Percentiles rank a stretch among this genome's conserved stretches.
Evolutionary conservation across 2,797 vertebrate species (phyloP).

Genomic region (Morus bassanus): DNA sequence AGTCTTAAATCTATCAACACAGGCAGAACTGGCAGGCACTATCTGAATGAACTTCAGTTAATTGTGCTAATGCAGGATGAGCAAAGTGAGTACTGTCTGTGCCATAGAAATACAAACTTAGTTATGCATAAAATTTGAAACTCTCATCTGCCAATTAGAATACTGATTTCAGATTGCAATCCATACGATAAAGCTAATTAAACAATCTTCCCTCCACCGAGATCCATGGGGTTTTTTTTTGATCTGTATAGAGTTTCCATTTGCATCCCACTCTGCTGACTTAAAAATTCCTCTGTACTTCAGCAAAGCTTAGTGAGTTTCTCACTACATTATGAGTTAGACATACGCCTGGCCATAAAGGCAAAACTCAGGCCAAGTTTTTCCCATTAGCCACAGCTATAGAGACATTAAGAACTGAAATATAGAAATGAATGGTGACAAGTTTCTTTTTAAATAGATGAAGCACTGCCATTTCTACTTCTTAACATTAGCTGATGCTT

Average conservation of each 20-base stretch:
- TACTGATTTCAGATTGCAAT: not conserved
- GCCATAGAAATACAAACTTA: not conserved
- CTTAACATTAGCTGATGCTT: not conserved
- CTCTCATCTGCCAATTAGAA: not conserved
- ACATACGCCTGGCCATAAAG: not conserved
- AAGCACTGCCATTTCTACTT: not conserved
- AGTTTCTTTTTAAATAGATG: not conserved
- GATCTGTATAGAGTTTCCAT: not conserved
- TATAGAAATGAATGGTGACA: not conserved
- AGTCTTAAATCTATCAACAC: not conserved
- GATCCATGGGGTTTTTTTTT: not conserved
- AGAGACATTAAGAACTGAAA: not conserved
- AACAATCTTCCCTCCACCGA: not conserved
- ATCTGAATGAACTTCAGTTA: not conserved
- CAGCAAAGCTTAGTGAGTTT: not conserved
- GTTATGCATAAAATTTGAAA: not conserved
- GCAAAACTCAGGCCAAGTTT: not conserved
- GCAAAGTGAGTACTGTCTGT: not conserved
- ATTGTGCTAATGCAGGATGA: not conserved
- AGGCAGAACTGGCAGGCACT: not conserved
- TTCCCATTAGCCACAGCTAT: not conserved
- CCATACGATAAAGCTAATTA: constrained; percentile 10
- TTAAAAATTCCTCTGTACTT: not conserved
- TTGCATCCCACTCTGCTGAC: not conserved
- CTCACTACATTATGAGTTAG: not conserved